Conservation (phyloP, 2,888 invertebrate species). For the Dysmachus trigonus region DNA sequence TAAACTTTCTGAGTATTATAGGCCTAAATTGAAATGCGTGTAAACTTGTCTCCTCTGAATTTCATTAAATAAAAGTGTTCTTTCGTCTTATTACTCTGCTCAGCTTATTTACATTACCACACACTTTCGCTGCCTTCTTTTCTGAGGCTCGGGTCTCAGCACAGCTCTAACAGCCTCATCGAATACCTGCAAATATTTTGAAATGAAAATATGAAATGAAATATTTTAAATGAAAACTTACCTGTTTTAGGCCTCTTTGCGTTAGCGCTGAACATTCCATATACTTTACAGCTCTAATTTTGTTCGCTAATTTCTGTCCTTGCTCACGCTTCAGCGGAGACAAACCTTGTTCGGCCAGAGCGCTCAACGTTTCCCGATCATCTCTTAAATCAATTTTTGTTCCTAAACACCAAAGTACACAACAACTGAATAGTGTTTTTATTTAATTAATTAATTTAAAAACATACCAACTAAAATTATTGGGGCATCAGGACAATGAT, state of each 20-base stretch:
- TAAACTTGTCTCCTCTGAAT: conserved; percentile 20
- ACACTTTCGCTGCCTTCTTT: conserved; percentile 93
- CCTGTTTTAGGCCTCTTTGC: conserved; percentile 95
- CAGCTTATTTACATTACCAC: conserved; percentile 72
- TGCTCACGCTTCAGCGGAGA: conserved; percentile 97
- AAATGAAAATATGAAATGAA: neutral
- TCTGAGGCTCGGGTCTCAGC: conserved; percentile 94
- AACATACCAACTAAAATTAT: conserved; percentile 95
- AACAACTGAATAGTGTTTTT: neutral
- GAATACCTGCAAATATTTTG: conserved; percentile 77
- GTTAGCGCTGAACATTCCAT: conserved; percentile 99
- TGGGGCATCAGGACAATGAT: conserved; percentile 99
- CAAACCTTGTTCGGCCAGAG: conserved; percentile 91
- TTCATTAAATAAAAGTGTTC: conserved; percentile 27
- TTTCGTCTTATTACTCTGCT: conserved; percentile 50
- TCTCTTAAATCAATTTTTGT: conserved; percentile 99
- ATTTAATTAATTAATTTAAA: neutral
- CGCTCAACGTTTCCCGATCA: conserved; percentile 93
- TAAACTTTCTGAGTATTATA: conserved; percentile 39
- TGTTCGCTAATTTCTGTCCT: conserved; percentile 97
- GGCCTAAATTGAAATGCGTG: conserved; percentile 38
- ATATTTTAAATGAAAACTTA: conserved; percentile 55
- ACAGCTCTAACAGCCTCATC: conserved; percentile 99
- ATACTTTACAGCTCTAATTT: conserved; percentile 98
- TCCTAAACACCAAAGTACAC: conserved; percentile 67